Evolutionary conservation across 2,888 invertebrate species (phyloP), one percentile per base, ranked within the genome.

Genomic region (Dendrolimus houi): DNA sequence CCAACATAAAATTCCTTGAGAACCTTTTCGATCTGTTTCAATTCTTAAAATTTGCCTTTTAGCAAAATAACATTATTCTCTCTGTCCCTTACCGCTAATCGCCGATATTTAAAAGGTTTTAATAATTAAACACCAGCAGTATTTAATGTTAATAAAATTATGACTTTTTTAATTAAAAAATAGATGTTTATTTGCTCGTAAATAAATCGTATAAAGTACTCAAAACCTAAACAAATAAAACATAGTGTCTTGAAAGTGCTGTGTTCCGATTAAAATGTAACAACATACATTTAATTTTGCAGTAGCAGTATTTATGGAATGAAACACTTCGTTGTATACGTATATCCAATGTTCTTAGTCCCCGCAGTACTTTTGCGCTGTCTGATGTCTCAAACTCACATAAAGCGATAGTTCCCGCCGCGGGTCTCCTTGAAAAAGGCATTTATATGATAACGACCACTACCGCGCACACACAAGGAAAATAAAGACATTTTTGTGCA

Each of bases 1-100:
- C 77, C 75, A 80, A 84, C 80, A 79, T 81, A 79, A 84, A 84
- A 83, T 84, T 83, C 77, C 79, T 82, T 79, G 74, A 80, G 77
- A 84, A 80, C 77, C 81, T 80, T 83, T 85, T 86, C 84, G 80
- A 81, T 86, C 81, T 81, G 77, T 87, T 87, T 85, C 85, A 83
- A 86, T 87, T 86, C 80, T 82, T 83, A 78, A 76, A 74, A 71
- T 70, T 70, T 70, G 71, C 71, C 76, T 72, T 75, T 76, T 77
- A 47, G 9, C 70, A 70, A 60, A 64, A 54, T 58, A 55, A 64
- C 63, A 63, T 47, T 47, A 47, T 8, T 47, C 9, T 10, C 47
- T 47, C 12, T 47, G 6, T 3, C 29, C 29, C 3, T 47, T 47
- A 47, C 12, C 9, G 47, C 47, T 47, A 10, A 47, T 47, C 47